These are phyloP conservation scores for Dendrolimus pini DNA, from an alignment of 2,888 invertebrate genomes.

Conservation along the genomic window DNA sequence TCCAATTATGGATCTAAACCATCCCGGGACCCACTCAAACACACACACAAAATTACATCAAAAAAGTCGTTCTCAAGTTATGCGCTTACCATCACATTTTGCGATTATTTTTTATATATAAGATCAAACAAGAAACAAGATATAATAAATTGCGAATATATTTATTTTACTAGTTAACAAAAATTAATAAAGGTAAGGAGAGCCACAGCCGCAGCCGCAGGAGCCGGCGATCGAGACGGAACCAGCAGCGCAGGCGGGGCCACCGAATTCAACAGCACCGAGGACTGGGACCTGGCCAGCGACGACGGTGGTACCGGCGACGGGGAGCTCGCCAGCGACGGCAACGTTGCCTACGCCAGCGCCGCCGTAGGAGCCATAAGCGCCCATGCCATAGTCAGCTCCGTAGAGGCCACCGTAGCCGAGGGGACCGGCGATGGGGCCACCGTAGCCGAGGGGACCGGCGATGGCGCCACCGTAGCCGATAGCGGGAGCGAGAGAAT, in stretches of 20 bases:
- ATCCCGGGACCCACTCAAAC: too few relatives aligned
- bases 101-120: too few relatives aligned
- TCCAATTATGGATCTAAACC: too few relatives aligned
- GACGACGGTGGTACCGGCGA: constrained; percentile 24
- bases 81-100: too few relatives aligned
- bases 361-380: constrained; percentile 16
- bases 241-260: constrained; percentile 27
- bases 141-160: too few relatives aligned
- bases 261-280: constrained; percentile 27
- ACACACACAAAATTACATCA: too few relatives aligned
- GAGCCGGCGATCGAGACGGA: constrained; percentile 25
- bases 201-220: constrained; percentile 18
- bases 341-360: constrained; percentile 20
- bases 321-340: constrained; percentile 21
- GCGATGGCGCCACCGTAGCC: constrained; percentile 4
- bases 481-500: neutral
- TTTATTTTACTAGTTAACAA: too few relatives aligned
- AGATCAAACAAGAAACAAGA: too few relatives aligned
- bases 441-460: constrained; percentile 6
- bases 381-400: constrained; percentile 2
- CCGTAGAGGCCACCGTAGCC: constrained; percentile 2
- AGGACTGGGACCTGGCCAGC: constrained; percentile 31
- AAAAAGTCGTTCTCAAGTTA: too few relatives aligned
- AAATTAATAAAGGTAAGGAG: neutral
- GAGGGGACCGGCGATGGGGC: constrained; percentile 7